Conservation (phyloP, 2,797 vertebrate species). For the Sebastes melanostomus region DNA sequence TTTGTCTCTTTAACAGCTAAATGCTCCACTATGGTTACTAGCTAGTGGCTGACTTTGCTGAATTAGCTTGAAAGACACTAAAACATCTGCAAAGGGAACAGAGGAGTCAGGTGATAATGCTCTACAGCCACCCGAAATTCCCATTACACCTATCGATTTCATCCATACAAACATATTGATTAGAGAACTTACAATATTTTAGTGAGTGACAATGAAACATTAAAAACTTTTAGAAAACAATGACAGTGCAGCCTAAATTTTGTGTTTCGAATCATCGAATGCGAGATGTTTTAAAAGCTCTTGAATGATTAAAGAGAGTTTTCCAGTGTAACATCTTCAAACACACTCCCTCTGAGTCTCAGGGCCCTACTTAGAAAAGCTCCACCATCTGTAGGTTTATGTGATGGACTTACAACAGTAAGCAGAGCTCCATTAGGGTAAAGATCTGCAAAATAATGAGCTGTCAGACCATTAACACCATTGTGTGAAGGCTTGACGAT, state of each 20-base stretch:
- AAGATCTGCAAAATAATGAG: conserved; percentile 1
- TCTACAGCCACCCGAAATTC: background rate
- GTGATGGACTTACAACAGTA: background rate
- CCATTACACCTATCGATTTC: background rate
- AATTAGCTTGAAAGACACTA: background rate
- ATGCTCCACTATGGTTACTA: background rate
- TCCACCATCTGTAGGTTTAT: background rate
- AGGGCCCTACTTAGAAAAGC: background rate
- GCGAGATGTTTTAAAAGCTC: background rate
- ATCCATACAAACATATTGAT: background rate
- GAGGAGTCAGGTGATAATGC: background rate
- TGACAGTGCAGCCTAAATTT: background rate
- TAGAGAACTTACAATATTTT: background rate
- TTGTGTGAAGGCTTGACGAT: background rate
- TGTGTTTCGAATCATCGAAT: background rate
- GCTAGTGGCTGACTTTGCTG: background rate
- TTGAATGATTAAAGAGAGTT: conserved; percentile 13
- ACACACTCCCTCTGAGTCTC: background rate
- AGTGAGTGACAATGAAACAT: background rate
- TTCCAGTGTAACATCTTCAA: background rate
- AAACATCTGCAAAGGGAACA: background rate
- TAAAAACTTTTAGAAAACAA: background rate
- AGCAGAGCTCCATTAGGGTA: background rate
- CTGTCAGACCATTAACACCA: background rate
- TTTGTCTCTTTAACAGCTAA: background rate